A percentile compares a stretch with the other conserved stretches of the same genome.
Conservation (phyloP, 2,888 invertebrate genomes). For the Alitta virens region DNA sequence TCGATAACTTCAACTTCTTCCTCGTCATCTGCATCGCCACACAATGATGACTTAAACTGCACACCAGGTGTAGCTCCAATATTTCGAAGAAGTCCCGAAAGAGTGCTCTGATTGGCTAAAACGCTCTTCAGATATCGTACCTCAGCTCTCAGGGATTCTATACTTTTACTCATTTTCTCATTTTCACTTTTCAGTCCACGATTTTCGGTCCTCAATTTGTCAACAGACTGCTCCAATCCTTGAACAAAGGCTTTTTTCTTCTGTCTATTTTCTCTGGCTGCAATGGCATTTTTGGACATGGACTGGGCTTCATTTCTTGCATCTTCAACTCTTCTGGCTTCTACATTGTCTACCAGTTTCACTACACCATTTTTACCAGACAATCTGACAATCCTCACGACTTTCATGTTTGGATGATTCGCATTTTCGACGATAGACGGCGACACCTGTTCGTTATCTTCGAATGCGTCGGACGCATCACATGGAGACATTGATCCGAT, state of each 20-base stretch:
- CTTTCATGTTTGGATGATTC: too few relatives aligned
- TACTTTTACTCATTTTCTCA: constrained; percentile 22
- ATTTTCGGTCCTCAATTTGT: constrained; percentile 34
- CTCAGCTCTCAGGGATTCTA: constrained; percentile 34
- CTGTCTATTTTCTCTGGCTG: constrained; percentile 44
- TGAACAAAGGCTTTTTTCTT: constrained; percentile 45
- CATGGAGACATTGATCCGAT: too few relatives aligned
- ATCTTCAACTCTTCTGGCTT: too few relatives aligned
- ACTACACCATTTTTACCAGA: too few relatives aligned
- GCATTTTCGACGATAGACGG: too few relatives aligned
- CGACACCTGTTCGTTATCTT: too few relatives aligned
- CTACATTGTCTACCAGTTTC: too few relatives aligned
- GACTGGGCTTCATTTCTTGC: not conserved
- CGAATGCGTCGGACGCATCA: too few relatives aligned
- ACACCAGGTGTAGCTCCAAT: constrained; percentile 30
- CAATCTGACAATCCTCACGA: too few relatives aligned
- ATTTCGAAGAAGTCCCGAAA: constrained; percentile 41
- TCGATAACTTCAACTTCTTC: not conserved
- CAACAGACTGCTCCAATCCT: constrained; percentile 37
- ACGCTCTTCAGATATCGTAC: constrained; percentile 44
- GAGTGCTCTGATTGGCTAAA: constrained; percentile 44
- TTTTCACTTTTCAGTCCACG: constrained; percentile 25
- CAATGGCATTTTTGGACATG: constrained; percentile 40
- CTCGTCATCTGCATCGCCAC: not conserved
- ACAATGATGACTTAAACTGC: not conserved